Base-by-base conservation (phyloP, 2,113 vertebrate species). In the Sus scrofa region DNA sequence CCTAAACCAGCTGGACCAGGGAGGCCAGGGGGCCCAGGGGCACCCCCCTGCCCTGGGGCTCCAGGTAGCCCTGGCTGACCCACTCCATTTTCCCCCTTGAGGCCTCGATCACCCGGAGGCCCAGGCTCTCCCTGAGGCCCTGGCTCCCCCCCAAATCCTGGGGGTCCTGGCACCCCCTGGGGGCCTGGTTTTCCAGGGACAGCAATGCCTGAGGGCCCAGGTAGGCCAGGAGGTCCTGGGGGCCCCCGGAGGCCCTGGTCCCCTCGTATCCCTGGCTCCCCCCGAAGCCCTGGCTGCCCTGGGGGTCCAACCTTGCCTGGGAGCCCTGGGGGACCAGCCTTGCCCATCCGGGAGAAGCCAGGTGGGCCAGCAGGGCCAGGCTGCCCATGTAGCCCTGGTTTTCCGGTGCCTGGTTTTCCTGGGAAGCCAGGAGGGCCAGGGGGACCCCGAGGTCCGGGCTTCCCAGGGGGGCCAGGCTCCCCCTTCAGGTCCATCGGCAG, bases 111-210 rank as follows among this genome's bases (percentile, higher is more conserved):
- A 44, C 98, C 98, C 4, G 96, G 96, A 13, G 98, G 97, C 16
- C 98, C 98, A 65, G 97, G 97, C 68, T 97, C 97, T 50, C 98
- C 98, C 34, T 97, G 96, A 22, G 95, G 96, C 7, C 98, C 98
- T 62, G 97, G 97, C n/a, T 98, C 98, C 30, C 98, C 98, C 7
- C 56, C 94, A 91, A 98, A 67, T 0, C 99, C 99, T 10, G 99
- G 98, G n/a, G 99, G 98, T 0, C 99, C 99, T 0, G 99, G 99
- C 4, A 98, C 98, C 0, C 99, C 99, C 88, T 99, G 99, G 30
- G 99, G 98, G 7, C 99, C 99, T 27, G 99, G 99, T 98, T 99
- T 99, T 19, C 99, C 99, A n/a, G 99, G 99, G 54, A 99, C 98
- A 11, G 99, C 99, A 85, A 99, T 98, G 74, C 99, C 99, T 3